These are phyloP conservation scores for Ornithoptera alexandrae DNA, from an alignment of 2,888 invertebrate genomes.

Conservation along the genomic window DNA sequence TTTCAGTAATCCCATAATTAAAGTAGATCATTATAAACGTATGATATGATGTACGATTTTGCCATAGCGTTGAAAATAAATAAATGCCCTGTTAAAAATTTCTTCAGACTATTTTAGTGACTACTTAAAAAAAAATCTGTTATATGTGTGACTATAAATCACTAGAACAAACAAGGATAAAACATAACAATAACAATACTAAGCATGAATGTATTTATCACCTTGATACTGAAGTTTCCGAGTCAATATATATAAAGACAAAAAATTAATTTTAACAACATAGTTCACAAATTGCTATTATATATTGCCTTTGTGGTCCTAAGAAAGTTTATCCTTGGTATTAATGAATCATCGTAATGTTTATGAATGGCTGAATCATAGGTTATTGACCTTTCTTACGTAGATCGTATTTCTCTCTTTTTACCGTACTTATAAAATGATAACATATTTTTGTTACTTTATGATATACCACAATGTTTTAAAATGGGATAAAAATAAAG, in stretches of 20 bases:
- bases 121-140: background rate
- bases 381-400: constrained; percentile 57
- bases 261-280: background rate
- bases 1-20: too few species aligned
- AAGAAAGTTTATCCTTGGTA: constrained; percentile 42
- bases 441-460: constrained; percentile 7
- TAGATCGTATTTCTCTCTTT: constrained; percentile 33
- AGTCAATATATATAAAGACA: background rate
- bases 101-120: background rate
- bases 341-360: constrained; percentile 54
- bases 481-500: background rate
- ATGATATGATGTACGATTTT: background rate
- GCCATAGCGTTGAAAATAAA: background rate
- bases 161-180: background rate
- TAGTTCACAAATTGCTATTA: background rate
- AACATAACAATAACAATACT: background rate
- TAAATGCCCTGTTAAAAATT: background rate
- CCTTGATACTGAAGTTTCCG: background rate
- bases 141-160: background rate
- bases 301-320: background rate
- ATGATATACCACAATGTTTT: background rate
- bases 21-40: too few species aligned
- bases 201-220: background rate
- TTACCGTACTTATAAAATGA: constrained; percentile 16
- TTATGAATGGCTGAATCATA: constrained; percentile 60